These are phyloP conservation scores for Threskiornis aethiopicus DNA, from an alignment of 2,797 vertebrate genomes.

Conservation along the genomic window DNA sequence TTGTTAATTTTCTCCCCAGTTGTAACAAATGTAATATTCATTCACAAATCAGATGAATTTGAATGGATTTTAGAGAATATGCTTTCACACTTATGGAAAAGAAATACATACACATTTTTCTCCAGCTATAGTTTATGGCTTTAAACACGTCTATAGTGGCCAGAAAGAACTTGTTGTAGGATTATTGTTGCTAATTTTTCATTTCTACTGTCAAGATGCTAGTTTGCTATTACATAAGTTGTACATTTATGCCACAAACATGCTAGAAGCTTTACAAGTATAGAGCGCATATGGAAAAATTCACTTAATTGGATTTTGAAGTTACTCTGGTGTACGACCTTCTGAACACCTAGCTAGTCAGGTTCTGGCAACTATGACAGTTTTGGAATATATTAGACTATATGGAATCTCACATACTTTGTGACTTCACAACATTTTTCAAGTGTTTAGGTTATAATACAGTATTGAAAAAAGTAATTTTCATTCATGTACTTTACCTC, in stretches of 20 bases:
- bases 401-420: neutral
- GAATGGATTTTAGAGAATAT: neutral
- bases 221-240: neutral
- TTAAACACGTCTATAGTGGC: neutral
- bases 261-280: neutral
- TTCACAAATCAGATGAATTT: neutral
- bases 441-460: neutral
- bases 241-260: neutral
- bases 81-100: neutral
- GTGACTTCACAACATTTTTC: neutral
- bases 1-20: neutral
- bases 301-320: neutral
- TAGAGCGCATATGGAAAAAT: neutral
- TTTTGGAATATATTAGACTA: neutral
- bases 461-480: neutral
- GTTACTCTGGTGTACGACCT: neutral
- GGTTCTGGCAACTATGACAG: neutral
- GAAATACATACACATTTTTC: neutral
- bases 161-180: neutral
- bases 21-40: neutral
- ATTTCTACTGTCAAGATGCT: neutral
- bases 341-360: neutral
- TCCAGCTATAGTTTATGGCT: neutral
- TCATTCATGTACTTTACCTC: neutral
- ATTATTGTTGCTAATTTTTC: neutral